Base-by-base conservation (phyloP, 2,797 vertebrate species). In the Gymnoscopelus microlampas region DNA sequence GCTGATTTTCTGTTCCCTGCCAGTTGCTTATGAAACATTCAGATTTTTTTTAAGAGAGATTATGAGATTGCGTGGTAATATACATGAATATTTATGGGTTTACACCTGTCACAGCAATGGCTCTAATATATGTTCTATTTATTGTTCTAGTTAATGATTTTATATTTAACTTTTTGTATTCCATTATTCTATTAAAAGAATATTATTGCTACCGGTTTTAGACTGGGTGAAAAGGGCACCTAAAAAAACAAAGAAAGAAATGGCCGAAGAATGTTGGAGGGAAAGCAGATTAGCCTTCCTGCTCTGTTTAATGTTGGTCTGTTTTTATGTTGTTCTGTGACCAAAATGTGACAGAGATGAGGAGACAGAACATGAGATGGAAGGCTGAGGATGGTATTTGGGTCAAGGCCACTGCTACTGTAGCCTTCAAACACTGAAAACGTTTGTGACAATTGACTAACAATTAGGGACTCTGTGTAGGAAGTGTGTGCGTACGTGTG, bases 201-300 rank as follows among this genome's bases (percentile, higher is more conserved):
- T 67, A 86, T 90, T 85, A 71, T 79, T 80, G 84, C 82, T 90
- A 89, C 86, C 80, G 76, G 87, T 85, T 80, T 92, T 90, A 87
- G 86, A 92, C 78, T 94, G 91, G 93, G 76, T 78, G 71, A 64
- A 64, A 84, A 86, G 85, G 79, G 94, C 93, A 94, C 94, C 93
- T 95, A 87, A 81, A 88, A 89, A 75, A 80, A 85, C 39, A 44
- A 44, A 44, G 39, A 44, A 44, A 44, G 39, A 94, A 90, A 95
- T 95, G 95, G 96, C 96, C 95, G 89, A 96, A 94, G 97, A 98
- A 97, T 97, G 96, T 97, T 96, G 95, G 94, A 93, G 93, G 93
- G 93, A 86, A 86, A 83, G 94, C 85, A 88, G 91, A 92, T 75
- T 88, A 87, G 94, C 93, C 93, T 94, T 94, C 87, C 73, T 89